Evolutionary conservation across 1,140 invertebrate genomes (phyloP).

Genomic region (Varroa destructor): DNA sequence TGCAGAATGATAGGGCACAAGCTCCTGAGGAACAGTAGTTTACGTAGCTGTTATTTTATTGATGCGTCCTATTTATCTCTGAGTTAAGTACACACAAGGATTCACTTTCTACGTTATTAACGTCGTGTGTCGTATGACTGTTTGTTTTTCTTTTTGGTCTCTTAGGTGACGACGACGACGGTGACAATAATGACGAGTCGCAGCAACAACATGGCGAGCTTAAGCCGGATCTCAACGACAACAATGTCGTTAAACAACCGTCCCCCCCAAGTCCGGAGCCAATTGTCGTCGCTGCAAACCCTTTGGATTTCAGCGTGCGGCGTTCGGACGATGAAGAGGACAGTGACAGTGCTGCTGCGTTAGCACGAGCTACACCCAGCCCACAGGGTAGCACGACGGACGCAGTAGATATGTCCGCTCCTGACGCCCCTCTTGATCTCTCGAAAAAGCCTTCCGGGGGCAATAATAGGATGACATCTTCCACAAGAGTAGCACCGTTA

Average conservation of each 20-base stretch:
- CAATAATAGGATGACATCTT: background rate
- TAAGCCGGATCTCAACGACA: constrained; percentile 26
- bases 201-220: background rate
- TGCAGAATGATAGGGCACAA: no score
- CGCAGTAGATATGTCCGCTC: background rate
- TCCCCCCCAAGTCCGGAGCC: background rate
- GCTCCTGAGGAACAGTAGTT: no score
- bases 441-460: constrained; percentile 13
- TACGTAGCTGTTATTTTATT: no score
- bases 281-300: constrained; percentile 13
- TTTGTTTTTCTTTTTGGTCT: background rate
- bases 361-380: constrained; percentile 6
- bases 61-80: no score
- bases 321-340: constrained; percentile 15
- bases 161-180: constrained; percentile 13
- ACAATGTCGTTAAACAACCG: constrained; percentile 13
- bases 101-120: no score
- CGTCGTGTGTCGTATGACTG: no score
- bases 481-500: background rate
- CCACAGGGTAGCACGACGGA: background rate
- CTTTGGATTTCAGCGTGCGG: constrained; percentile 20
- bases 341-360: background rate
- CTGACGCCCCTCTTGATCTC: constrained; percentile 24
- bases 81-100: no score
- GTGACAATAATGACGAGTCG: background rate